These are phyloP conservation scores for Synanthedon vespiformis DNA, from an alignment of 2,888 invertebrate genomes.

Conservation along the genomic window DNA sequence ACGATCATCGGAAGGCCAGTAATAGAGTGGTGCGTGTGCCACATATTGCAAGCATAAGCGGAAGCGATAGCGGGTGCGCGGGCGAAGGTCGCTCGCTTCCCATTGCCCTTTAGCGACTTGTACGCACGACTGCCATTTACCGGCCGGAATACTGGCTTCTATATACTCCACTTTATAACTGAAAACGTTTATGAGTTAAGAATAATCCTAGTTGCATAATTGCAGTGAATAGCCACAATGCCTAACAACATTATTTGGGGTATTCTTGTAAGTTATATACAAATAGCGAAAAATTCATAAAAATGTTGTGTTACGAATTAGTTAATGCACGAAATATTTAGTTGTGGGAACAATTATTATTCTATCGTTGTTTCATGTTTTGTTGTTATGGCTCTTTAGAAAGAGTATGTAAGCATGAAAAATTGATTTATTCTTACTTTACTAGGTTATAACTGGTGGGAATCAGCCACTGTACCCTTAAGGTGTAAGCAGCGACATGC, in stretches of 20 bases:
- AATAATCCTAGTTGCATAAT: neutral
- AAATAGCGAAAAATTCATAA: too few species aligned
- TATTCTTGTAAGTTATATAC: too few species aligned
- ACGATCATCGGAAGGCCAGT: constrained; percentile 79
- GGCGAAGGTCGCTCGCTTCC: constrained; percentile 66
- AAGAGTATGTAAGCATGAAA: neutral
- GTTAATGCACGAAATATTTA: too few species aligned
- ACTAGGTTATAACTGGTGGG: constrained; percentile 31
- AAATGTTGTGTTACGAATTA: too few species aligned
- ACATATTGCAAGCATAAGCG: constrained; percentile 75
- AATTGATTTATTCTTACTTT: constrained; percentile 9
- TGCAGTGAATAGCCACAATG: neutral
- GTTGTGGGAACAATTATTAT: too few species aligned
- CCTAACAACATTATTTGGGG: too few species aligned
- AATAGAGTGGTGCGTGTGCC: constrained; percentile 67
- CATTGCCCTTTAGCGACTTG: constrained; percentile 29
- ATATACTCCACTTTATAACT: constrained; percentile 53
- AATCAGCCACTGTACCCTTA: constrained; percentile 78
- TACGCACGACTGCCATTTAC: constrained; percentile 31
- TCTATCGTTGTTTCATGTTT: too few species aligned
- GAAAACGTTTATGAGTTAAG: neutral
- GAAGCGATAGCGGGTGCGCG: constrained; percentile 84
- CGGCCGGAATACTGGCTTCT: constrained; percentile 57
- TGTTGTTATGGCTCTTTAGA: neutral
- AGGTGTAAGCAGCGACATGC: constrained; percentile 44